A percentile compares a stretch with the other conserved stretches of the same genome.
These are phyloP conservation scores for Agrochola macilenta DNA, from an alignment of 2,888 invertebrate species.

Conservation along the genomic window DNA sequence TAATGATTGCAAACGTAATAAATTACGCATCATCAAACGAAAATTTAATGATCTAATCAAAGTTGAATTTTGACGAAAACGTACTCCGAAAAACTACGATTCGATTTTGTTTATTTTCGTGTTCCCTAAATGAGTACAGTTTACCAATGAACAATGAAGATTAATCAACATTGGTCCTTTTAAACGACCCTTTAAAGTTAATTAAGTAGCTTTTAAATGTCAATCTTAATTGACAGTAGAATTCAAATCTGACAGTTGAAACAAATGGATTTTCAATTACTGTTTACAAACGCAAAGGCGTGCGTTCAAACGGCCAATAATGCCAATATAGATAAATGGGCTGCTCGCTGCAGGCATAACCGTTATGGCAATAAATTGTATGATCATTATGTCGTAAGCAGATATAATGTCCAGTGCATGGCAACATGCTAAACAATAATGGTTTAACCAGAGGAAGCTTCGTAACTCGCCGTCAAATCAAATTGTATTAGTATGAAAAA, in stretches of 20 bases:
- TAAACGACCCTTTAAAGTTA: not conserved
- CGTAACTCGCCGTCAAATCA: conserved; percentile 15
- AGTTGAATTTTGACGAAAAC: not conserved
- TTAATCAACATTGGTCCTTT: not conserved
- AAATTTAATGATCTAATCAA: not conserved
- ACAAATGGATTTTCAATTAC: conserved; percentile 58
- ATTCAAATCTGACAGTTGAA: conserved; percentile 54
- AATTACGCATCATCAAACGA: not conserved
- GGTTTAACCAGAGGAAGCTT: conserved; percentile 20
- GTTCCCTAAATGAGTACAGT: not conserved
- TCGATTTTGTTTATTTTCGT: not conserved
- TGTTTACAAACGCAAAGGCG: conserved; percentile 45
- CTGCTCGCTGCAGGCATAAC: conserved; percentile 25
- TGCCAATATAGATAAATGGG: conserved; percentile 60
- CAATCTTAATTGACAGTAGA: conserved; percentile 47
- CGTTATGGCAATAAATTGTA: conserved; percentile 53
- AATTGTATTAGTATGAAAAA: conserved; percentile 19
- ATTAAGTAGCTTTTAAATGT: conserved; percentile 26
- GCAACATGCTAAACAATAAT: conserved; percentile 46
- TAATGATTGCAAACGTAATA: conserved; percentile 4
- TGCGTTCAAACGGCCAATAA: conserved; percentile 43
- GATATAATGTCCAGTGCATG: conserved; percentile 37
- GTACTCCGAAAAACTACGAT: not conserved
- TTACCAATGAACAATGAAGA: not conserved
- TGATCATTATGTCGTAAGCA: conserved; percentile 57